These are phyloP conservation scores for Himalopsyche phryganea DNA, from an alignment of 1,140 invertebrate species.

Conservation along the genomic window DNA sequence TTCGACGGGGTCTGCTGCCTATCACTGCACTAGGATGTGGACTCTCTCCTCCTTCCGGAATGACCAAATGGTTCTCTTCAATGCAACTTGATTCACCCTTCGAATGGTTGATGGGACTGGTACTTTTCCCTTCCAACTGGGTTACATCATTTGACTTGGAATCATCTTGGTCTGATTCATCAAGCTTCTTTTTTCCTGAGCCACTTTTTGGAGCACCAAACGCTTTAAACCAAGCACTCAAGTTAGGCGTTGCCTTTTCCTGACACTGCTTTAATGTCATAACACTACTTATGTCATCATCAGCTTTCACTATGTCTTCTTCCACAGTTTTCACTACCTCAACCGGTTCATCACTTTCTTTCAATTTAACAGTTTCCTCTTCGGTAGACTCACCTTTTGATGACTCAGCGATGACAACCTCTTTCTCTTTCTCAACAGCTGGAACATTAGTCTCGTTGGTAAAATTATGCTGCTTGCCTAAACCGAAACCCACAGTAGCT, in stretches of 20 bases:
- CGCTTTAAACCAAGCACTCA: conserved; percentile 87
- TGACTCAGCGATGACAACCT: neutral
- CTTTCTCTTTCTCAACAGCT: neutral
- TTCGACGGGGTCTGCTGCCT: conserved; percentile 56
- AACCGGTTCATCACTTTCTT: conserved; percentile 41
- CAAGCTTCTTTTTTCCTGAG: conserved; percentile 46
- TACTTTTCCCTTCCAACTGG: conserved; percentile 37
- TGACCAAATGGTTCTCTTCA: conserved; percentile 37
- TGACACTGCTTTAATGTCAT: conserved; percentile 42
- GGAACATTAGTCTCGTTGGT: conserved; percentile 38
- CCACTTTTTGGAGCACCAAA: conserved; percentile 74
- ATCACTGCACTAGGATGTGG: conserved; percentile 40
- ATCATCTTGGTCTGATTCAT: conserved; percentile 43
- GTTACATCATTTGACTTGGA: conserved; percentile 31
- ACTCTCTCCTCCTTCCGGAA: conserved; percentile 47
- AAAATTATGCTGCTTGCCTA: conserved; percentile 59
- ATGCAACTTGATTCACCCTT: conserved; percentile 43
- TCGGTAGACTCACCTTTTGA: neutral
- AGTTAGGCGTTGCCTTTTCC: conserved; percentile 74
- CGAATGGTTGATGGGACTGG: conserved; percentile 39
- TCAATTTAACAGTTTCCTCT: conserved; percentile 16
- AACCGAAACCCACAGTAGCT: conserved; percentile 58
- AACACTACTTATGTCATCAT: neutral
- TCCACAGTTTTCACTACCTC: conserved; percentile 39
- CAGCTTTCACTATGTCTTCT: neutral